phyloP scores from a whole-genome alignment of 1,140 invertebrate genomes.

The Eriocheir sinensis region DNA sequence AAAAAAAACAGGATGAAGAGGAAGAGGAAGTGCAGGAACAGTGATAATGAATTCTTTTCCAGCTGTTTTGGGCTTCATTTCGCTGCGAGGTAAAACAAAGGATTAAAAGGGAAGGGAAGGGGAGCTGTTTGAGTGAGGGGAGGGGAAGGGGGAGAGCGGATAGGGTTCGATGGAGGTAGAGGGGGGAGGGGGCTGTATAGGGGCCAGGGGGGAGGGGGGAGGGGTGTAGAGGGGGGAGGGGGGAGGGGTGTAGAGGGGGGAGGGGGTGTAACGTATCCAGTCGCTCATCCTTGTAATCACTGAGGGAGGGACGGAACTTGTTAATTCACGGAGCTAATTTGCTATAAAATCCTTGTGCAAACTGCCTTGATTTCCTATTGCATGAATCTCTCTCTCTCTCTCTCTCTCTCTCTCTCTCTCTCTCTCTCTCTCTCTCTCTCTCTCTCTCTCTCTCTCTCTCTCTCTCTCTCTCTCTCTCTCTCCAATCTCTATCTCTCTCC shows the following conservation, averaged over 20 bases:
- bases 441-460: too few species aligned
- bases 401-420: too few species aligned
- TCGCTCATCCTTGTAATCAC: background rate
- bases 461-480: background rate
- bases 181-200: background rate
- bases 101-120: background rate
- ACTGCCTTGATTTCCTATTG: background rate
- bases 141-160: background rate
- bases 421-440: too few species aligned
- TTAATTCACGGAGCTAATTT: background rate
- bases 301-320: background rate
- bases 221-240: conserved; percentile 1
- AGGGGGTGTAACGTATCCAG: background rate
- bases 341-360: conserved; percentile 17
- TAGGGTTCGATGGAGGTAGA: background rate
- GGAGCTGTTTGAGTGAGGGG: background rate
- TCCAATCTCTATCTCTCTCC: background rate
- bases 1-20: background rate
- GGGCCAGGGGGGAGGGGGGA: conserved; percentile 17
- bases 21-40: background rate
- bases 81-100: background rate
- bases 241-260: background rate
- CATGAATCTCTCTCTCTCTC: too few species aligned
- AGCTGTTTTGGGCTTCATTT: background rate
- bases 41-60: background rate